A percentile compares a stretch with the other conserved stretches of the same genome.
These are phyloP conservation scores for Microplitis demolitor DNA, from an alignment of 1,140 invertebrate species.

Conservation along the genomic window DNA sequence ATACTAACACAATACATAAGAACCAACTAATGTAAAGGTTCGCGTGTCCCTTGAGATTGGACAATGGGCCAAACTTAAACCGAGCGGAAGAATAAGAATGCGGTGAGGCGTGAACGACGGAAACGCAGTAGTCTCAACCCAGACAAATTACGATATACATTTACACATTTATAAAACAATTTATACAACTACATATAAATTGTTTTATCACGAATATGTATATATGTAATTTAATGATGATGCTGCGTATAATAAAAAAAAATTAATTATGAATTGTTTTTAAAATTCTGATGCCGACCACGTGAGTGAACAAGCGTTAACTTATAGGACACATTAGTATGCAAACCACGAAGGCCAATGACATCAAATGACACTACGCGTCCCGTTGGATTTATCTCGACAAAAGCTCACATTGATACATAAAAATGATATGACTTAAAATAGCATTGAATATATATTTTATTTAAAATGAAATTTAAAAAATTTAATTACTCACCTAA, in stretches of 20 bases:
- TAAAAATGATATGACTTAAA: background rate
- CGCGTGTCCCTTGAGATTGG: slow-evolving; percentile 19
- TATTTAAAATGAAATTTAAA: background rate
- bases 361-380: slow-evolving; percentile 46
- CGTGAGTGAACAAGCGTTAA: slow-evolving; percentile 30
- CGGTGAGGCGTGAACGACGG: slow-evolving; percentile 11
- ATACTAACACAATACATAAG: too few relatives aligned
- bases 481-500: slow-evolving; percentile 39
- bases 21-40: background rate
- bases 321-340: slow-evolving; percentile 39
- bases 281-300: slow-evolving; percentile 21
- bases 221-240: background rate
- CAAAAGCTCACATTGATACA: background rate
- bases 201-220: too few relatives aligned
- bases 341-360: slow-evolving; percentile 44
- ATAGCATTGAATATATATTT: background rate
- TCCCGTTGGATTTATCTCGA: slow-evolving; percentile 18
- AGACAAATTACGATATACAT: background rate
- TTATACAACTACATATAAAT: background rate
- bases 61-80: slow-evolving; percentile 31
- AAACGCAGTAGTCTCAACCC: background rate
- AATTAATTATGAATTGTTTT: background rate
- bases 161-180: background rate
- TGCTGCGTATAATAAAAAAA: background rate
- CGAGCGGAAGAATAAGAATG: slow-evolving; percentile 17